Evolutionary conservation across 64 coral and sea anemone genomes (phyloP).

Genomic region (Trachythela sp.): DNA sequence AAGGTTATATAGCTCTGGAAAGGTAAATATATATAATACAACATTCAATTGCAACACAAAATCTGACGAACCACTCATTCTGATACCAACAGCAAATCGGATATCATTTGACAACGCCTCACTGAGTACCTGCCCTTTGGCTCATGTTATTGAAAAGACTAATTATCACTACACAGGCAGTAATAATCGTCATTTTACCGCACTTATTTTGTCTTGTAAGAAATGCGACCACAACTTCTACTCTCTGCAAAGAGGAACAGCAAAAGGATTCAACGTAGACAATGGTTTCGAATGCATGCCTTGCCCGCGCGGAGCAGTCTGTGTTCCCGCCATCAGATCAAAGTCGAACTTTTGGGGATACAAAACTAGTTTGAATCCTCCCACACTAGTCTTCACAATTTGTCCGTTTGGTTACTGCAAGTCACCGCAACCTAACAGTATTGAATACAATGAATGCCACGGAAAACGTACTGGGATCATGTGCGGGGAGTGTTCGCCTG

Average conservation of each 20-base stretch:
- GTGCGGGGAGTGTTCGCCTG: slow-evolving; percentile 27
- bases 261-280: not conserved
- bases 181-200: not conserved
- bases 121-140: not conserved
- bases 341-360: not conserved
- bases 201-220: not conserved
- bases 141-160: not conserved
- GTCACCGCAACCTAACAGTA: not conserved
- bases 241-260: not conserved
- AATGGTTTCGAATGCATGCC: not conserved
- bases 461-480: slow-evolving; percentile 25
- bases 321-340: not conserved
- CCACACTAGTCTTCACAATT: too few species aligned
- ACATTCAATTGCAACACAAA: not conserved
- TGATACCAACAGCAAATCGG: not conserved
- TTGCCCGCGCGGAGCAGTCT: not conserved
- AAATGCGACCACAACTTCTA: not conserved
- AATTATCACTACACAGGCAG: not conserved
- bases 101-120: not conserved
- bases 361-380: not conserved
- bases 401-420: not conserved
- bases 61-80: not conserved
- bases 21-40: not conserved
- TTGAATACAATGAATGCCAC: slow-evolving; percentile 25
- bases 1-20: not conserved